Conservation (phyloP, 1,140 invertebrate species). For the Drosophila teissieri region DNA sequence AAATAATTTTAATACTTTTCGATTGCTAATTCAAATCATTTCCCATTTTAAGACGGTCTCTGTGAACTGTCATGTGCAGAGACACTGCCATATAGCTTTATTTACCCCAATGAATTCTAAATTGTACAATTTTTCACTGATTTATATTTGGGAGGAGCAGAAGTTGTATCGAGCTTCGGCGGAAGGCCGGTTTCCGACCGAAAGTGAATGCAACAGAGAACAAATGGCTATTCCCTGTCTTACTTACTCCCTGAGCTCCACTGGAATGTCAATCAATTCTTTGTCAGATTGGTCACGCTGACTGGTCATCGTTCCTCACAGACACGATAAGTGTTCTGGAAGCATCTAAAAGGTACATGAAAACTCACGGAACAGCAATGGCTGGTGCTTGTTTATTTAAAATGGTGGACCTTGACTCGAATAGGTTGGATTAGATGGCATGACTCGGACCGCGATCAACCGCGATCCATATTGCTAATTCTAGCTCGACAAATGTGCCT, state of each 20-base stretch:
- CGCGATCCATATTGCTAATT: too few relatives aligned
- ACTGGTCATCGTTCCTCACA: slow-evolving; percentile 41
- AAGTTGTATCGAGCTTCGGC: slow-evolving; percentile 37
- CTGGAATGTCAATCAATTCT: slow-evolving; percentile 80
- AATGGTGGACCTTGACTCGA: slow-evolving; percentile 25
- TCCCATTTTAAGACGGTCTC: too few relatives aligned
- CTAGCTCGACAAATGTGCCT: too few relatives aligned
- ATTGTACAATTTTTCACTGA: not conserved
- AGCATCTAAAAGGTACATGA: slow-evolving; percentile 24
- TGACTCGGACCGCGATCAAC: slow-evolving; percentile 1
- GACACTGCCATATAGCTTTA: too few relatives aligned
- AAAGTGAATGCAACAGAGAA: slow-evolving; percentile 5
- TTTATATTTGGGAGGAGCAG: slow-evolving; percentile 48
- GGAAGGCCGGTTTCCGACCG: slow-evolving; percentile 14
- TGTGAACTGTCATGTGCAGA: too few relatives aligned
- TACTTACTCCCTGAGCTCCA: slow-evolving; percentile 34
- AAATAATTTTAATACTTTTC: too few relatives aligned
- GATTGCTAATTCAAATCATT: too few relatives aligned
- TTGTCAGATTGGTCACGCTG: slow-evolving; percentile 73
- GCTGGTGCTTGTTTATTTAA: slow-evolving; percentile 11
- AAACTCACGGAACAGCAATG: slow-evolving; percentile 1
- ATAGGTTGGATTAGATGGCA: not conserved
- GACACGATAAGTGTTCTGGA: slow-evolving; percentile 15
- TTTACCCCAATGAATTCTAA: too few relatives aligned
- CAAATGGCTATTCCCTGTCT: slow-evolving; percentile 20